These are phyloP conservation scores for Poicephalus meyeri DNA, from an alignment of 2,113 vertebrate species.

Conservation along the genomic window DNA sequence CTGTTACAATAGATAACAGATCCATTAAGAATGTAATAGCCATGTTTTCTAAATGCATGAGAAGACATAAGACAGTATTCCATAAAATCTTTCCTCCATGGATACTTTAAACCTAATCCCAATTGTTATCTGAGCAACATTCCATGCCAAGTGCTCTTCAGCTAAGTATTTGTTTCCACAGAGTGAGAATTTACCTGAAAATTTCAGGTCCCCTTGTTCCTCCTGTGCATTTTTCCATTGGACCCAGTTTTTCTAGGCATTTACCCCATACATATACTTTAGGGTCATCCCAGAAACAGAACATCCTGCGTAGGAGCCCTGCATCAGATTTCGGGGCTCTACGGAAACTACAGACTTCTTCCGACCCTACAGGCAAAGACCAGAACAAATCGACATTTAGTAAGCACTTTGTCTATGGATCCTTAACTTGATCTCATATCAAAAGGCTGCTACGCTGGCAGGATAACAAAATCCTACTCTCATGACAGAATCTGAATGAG, in stretches of 20 bases:
- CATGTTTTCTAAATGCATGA: background rate
- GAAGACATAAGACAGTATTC: background rate
- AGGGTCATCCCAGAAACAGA: conserved; percentile 83
- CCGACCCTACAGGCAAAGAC: conserved; percentile 70
- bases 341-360: conserved; percentile 80
- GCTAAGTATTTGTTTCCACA: background rate
- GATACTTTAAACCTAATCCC: background rate
- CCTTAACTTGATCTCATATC: background rate
- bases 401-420: background rate
- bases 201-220: conserved; percentile 83
- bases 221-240: conserved; percentile 89
- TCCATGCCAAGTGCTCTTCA: background rate
- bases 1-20: background rate
- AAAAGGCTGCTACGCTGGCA: background rate
- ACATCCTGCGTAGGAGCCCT: conserved; percentile 76
- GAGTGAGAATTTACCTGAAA: conserved; percentile 71
- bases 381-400: background rate
- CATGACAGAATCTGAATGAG: background rate
- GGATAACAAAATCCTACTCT: background rate
- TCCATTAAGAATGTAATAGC: background rate
- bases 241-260: conserved; percentile 96
- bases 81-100: background rate
- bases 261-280: conserved; percentile 90
- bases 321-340: conserved; percentile 69
- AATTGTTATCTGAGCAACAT: background rate